Evolutionary conservation across 2,113 vertebrate genomes (phyloP).

Genomic region (Potamarius usumacintae): DNA sequence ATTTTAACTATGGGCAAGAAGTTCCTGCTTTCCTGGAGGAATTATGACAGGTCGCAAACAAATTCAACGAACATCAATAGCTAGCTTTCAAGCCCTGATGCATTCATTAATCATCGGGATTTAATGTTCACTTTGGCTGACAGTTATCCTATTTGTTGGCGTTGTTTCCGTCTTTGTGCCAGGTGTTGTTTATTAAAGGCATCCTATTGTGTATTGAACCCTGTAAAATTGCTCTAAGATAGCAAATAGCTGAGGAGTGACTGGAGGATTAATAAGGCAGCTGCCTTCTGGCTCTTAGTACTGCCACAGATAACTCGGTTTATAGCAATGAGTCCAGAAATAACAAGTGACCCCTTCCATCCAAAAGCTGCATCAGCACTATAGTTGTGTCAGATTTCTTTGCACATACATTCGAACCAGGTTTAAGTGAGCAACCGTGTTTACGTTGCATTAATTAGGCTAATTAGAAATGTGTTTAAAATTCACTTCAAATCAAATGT

Average conservation of each 20-base stretch:
- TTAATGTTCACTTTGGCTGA: not conserved
- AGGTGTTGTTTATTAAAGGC: not conserved
- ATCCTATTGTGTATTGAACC: constrained; percentile 11
- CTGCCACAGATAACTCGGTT: not conserved
- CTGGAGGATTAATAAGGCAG: constrained; percentile 21
- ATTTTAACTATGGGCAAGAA: constrained; percentile 28
- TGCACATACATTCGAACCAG: not conserved
- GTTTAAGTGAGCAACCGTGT: not conserved
- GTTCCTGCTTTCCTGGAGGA: not conserved
- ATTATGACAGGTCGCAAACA: constrained; percentile 18
- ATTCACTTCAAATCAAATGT: not conserved
- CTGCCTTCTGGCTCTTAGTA: not conserved
- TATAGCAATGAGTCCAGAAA: constrained; percentile 3
- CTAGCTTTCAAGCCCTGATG: not conserved
- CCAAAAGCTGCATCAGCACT: not conserved
- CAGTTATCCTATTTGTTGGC: not conserved
- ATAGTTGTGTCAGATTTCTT: no score
- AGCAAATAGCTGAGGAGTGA: constrained; percentile 7
- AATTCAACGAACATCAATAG: constrained; percentile 31
- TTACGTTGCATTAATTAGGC: not conserved
- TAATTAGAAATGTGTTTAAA: not conserved
- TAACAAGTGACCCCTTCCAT: not conserved
- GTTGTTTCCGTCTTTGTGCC: not conserved
- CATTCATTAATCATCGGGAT: constrained; percentile 26
- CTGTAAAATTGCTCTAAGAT: constrained; percentile 13